Base-by-base conservation (phyloP, 2,888 invertebrate genomes). In the Luperina testacea region DNA sequence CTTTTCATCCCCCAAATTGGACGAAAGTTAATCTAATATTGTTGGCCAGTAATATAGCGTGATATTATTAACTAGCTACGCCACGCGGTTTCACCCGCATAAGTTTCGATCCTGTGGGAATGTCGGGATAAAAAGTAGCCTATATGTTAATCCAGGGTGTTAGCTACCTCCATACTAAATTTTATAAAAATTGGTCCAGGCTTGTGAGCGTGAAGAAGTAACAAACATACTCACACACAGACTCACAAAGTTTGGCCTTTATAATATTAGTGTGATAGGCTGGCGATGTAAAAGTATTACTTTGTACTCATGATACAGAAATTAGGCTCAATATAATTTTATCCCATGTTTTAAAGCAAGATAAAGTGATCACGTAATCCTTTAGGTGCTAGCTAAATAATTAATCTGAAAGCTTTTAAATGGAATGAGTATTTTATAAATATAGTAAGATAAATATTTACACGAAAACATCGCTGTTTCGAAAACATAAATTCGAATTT, bases 201-300 rank as follows among this genome's bases (percentile, higher is more conserved):
- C 32, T 0, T 32, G 32, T 32, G 32, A 32, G 32, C 32, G 32
- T 32, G 32, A 32, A 32, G 32, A 32, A 32, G 32, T 32, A 32
- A 32, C 32, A 32, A 32, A 32, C 32, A 32, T 32, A 32, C 32
- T 1, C 1, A 32, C 32, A 32, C 32, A 32, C 32, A 32, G 1
- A 32, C 32, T 32, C 32, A 32, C 32, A 32, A 32, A 32, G 1
- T 32, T 32, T 32, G 32, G 32, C 32, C 32, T 32, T 32, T 32
- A 32, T 32, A 32, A 32, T 1, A 32, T 32, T 32, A 32, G 32
- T 32, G 32, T 32, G 32, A 32, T 32, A 90, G 83, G 81, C 77
- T 86, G 80, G 78, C 85, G 72, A 87, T 83, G 78, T 85, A 89
- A 89, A 88, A 91, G 91, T 92, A 91, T 92, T 92, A 88, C 87